Conservation (phyloP, 2,797 vertebrate genomes). For the Sebastes diploproa region DNA sequence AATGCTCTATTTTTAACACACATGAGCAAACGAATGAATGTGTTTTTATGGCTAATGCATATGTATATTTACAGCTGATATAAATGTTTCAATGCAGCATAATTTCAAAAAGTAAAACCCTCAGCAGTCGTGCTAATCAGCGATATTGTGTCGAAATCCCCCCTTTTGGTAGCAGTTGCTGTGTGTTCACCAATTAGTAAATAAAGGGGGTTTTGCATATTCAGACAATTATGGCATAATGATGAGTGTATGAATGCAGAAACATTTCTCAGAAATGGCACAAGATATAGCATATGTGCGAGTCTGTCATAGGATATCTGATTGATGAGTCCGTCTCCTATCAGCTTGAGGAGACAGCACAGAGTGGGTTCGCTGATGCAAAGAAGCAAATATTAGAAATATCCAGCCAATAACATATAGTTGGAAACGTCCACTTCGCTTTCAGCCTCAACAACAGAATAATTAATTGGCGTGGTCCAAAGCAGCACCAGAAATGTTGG, state of each 20-base stretch:
- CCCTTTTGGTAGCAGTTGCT: constrained; percentile 1
- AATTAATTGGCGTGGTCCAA: constrained; percentile 50
- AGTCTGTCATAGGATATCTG: constrained; percentile 7
- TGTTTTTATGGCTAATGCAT: background rate
- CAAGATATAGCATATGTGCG: background rate
- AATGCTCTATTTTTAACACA: constrained; percentile 42
- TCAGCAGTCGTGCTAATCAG: constrained; percentile 36
- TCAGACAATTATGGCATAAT: constrained; percentile 34
- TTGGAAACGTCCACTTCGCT: background rate
- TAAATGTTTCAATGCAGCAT: constrained; percentile 14
- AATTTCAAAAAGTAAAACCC: constrained; percentile 3
- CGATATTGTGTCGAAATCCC: constrained; percentile 29
- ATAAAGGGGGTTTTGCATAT: constrained; percentile 32
- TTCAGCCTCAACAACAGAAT: constrained; percentile 41
- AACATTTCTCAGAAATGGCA: constrained; percentile 26
- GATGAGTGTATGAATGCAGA: constrained; percentile 24
- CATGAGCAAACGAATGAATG: constrained; percentile 22
- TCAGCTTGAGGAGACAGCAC: background rate
- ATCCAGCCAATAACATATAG: background rate
- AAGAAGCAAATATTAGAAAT: constrained; percentile 19
- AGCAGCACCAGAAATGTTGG: constrained; percentile 54
- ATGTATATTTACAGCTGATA: background rate
- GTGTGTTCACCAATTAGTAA: constrained; percentile 37
- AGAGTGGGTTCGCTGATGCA: background rate
- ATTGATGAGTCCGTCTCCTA: constrained; percentile 21